These are phyloP conservation scores for Nematostella vectensis DNA, from an alignment of 92 coral and sea anemone genomes.

Conservation along the genomic window DNA sequence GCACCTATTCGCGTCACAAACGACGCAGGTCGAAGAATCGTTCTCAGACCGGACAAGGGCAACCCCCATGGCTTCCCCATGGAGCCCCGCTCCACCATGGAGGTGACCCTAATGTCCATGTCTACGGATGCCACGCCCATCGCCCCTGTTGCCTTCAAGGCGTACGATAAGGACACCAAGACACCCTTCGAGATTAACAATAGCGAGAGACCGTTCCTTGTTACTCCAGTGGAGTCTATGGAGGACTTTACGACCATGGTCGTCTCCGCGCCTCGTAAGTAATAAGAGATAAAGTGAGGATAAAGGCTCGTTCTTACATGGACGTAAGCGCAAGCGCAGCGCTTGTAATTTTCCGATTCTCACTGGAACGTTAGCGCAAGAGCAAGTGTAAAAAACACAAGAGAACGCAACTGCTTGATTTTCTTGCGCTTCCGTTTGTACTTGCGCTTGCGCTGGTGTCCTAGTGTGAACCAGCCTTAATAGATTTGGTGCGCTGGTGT, in stretches of 20 bases:
- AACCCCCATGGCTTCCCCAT: constrained; percentile 73
- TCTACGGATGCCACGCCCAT: constrained; percentile 81
- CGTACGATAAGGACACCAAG: constrained; percentile 66
- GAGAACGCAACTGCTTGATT: too few species aligned
- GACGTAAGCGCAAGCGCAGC: too few species aligned
- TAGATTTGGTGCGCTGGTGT: too few species aligned
- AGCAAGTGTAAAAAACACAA: too few species aligned
- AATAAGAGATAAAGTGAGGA: not conserved
- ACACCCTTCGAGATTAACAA: constrained; percentile 69
- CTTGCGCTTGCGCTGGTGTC: too few species aligned
- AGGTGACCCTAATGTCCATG: constrained; percentile 95
- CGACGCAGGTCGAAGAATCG: constrained; percentile 83
- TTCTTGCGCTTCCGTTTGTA: too few species aligned
- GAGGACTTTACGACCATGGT: constrained; percentile 67
- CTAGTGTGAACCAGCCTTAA: too few species aligned
- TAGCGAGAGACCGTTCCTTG: constrained; percentile 59
- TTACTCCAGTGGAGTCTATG: constrained; percentile 69
- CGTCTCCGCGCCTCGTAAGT: constrained; percentile 83
- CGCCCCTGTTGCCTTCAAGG: constrained; percentile 76
- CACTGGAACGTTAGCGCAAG: too few species aligned
- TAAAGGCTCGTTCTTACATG: too few species aligned
- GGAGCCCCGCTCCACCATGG: constrained; percentile 72
- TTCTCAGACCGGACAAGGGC: constrained; percentile 87
- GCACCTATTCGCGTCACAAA: constrained; percentile 86
- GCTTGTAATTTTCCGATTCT: too few species aligned